Base-by-base conservation (phyloP, 2,888 invertebrate species). In the Hirtodrosophila trivittata region DNA sequence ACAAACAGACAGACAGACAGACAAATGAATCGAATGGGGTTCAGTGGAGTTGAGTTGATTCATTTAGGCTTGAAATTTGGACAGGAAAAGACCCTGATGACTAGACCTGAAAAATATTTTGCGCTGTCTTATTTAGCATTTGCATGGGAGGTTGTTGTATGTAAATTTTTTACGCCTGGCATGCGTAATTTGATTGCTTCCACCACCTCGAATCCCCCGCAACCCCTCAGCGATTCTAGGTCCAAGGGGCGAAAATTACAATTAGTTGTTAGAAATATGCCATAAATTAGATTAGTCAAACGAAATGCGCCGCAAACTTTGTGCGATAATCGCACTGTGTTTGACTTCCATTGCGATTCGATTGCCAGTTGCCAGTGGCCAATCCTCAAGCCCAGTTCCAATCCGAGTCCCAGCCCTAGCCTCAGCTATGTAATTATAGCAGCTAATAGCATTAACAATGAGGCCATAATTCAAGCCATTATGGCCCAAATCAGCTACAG, bases 271-370 rank as follows among this genome's bases (percentile, higher is more conserved):
- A 64, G 83, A 73, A 83, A 78, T 71, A 77, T 70, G 70, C 80
- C 85, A 82, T 83, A 87, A 83, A 87, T 83, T 82, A 76, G 83
- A 85, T 83, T 85, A 76, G 45, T 66, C 58, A 70, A 21, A 71
- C 70, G 45, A 77, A 70, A 66, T 70, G 60, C 77, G 64, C 55
- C 52, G 54, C 60, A 66, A 77, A 70, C n/a, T n/a, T n/a, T n/a
- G n/a, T n/a, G n/a, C n/a, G n/a, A n/a, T n/a, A n/a, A n/a, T n/a
- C n/a, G n/a, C n/a, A n/a, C n/a, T n/a, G n/a, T n/a, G 70, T 68
- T 67, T 63, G 60, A 54, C 38, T 67, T 59, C 45, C 64, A 51
- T 35, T 55, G 51, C 57, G 51, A 50, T 46, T 41, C 55, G 37
- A 32, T 9, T 37, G 21, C 38, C 50, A n/a, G n/a, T n/a, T n/a